Evolutionary conservation across 2,888 invertebrate genomes (phyloP).

Genomic region (Cosmia trapezina): DNA sequence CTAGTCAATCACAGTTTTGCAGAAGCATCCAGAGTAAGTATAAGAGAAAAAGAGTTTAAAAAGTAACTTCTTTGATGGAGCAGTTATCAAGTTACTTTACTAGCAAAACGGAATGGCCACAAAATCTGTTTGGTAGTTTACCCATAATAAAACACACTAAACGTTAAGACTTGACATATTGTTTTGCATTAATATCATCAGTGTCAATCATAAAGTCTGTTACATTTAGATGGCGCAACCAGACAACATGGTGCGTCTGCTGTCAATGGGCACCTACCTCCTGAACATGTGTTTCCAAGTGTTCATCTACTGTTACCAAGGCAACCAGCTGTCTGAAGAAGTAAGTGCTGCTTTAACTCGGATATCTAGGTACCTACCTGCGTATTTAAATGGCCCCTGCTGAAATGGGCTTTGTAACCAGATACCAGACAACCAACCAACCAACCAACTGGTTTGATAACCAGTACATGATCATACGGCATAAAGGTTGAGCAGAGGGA

Average conservation of each 20-base stretch:
- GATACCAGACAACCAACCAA: too few species aligned
- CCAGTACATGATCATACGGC: too few species aligned
- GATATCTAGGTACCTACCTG: too few species aligned
- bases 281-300: slow-evolving; percentile 88
- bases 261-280: slow-evolving; percentile 85
- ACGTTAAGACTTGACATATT: not conserved
- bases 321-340: slow-evolving; percentile 86
- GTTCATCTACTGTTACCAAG: slow-evolving; percentile 89
- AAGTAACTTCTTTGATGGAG: too few species aligned
- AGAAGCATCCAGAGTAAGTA: not conserved
- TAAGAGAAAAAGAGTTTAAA: not conserved
- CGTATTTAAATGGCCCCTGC: too few species aligned
- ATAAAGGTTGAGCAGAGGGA: too few species aligned
- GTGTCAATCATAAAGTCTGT: not conserved
- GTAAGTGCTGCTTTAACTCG: slow-evolving; percentile 67
- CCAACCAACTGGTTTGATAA: too few species aligned
- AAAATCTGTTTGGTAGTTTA: not conserved
- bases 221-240: slow-evolving; percentile 56
- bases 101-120: not conserved
- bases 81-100: not conserved
- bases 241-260: slow-evolving; percentile 79
- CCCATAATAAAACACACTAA: not conserved
- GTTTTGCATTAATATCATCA: not conserved
- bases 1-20: not conserved
- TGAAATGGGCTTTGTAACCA: too few species aligned